Conservation (phyloP, 2,113 vertebrate species). For the Thermophis baileyi region DNA sequence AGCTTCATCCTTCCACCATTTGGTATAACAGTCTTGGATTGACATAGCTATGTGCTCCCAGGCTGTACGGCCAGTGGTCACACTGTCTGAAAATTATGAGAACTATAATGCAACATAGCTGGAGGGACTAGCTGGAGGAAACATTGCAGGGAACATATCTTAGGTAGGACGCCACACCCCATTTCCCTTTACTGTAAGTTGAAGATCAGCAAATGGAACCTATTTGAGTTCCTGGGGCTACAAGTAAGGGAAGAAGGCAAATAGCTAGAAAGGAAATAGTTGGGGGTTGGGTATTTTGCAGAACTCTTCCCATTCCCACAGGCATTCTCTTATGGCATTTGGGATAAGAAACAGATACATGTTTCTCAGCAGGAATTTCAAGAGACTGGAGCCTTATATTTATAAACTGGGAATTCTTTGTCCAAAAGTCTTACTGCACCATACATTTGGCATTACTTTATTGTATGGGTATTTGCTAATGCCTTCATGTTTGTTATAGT, state of each 20-base stretch:
- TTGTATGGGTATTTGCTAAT: background rate
- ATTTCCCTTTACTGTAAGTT: background rate
- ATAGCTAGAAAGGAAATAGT: background rate
- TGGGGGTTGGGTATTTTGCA: background rate
- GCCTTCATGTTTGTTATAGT: background rate
- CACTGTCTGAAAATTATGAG: background rate
- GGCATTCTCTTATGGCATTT: background rate
- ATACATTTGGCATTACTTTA: background rate
- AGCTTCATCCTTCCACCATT: background rate
- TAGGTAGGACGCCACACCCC: background rate
- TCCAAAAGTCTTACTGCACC: background rate
- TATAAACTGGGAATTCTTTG: background rate
- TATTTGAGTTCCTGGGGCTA: background rate
- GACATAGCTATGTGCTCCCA: background rate
- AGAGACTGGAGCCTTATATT: background rate
- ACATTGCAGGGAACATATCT: background rate
- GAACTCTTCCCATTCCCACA: background rate
- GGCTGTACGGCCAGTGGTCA: background rate
- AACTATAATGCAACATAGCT: background rate
- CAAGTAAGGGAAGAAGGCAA: background rate
- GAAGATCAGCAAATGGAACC: background rate
- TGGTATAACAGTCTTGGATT: background rate
- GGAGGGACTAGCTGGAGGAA: background rate
- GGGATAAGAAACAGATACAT: background rate
- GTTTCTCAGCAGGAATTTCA: background rate